Evolutionary conservation across 2,797 vertebrate genomes (phyloP), one percentile per base, ranked within the genome.

Genomic region (Poeciliopsis gracilis): DNA sequence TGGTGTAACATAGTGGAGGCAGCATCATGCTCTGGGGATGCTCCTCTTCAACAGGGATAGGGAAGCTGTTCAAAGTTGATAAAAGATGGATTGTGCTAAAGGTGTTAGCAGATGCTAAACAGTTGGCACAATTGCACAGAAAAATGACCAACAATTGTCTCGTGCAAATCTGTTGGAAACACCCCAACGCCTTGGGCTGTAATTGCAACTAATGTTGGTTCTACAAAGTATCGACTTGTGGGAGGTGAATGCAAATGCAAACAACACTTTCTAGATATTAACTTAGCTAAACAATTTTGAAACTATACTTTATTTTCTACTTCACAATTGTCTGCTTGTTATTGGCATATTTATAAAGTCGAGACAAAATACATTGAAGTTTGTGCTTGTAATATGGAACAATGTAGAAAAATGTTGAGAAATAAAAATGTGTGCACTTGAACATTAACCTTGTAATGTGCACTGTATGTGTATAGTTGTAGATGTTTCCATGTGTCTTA

Each of bases 401-500:
- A 71, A n/a, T 45, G 43, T 28, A 13, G 66, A 71, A 67, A 67
- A 67, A 41, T 16, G 41, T 16, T 9, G 28, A 70, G 13, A n/a
- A 15, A 43, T 9, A 38, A 66, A 36, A 23, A 23, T 28, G 23
- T 53, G 51, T 25, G 23, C 23, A 10, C 77, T 46, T 79, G 67
- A 76, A 69, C 36, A 55, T 71, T 73, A 70, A 73, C 51, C 41
- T 77, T 20, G 71, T 28, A 46, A 46, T 46, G 41, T 38, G 57
- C 30, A 71, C 72, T 73, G 66, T 77, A 2, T n/a, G 66, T 66
- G 79, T 86, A 80, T 30, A 85, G 75, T 10, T 57, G 67, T 41
- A 79, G 84, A 41, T 67, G 77, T 78, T 47, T 63, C 33, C 71
- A 49, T 85, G 76, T 73, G 73, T 84, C 59, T 70, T 61, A 30